Evolutionary conservation across 2,888 invertebrate genomes (phyloP).

Genomic region (Tenthredo livida): DNA sequence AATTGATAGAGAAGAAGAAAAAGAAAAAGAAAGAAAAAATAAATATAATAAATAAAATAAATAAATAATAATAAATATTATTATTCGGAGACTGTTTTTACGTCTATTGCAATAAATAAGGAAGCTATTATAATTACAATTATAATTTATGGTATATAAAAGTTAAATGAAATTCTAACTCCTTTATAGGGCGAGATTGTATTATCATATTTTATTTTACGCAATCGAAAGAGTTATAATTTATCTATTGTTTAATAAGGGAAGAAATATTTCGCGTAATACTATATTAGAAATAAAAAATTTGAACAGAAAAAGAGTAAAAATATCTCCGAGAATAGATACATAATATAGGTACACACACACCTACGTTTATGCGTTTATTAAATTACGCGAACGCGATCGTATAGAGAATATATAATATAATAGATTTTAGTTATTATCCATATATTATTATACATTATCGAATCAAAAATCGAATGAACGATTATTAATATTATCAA

Average conservation of each 20-base stretch:
- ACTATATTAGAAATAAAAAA: background rate
- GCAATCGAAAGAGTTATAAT: background rate
- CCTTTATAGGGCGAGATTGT: background rate
- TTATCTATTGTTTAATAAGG: background rate
- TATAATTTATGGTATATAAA: conserved; percentile 52
- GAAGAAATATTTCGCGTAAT: background rate
- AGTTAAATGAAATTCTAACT: conserved; percentile 24
- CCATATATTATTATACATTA: background rate
- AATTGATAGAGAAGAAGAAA: conserved; percentile 48
- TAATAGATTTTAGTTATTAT: background rate
- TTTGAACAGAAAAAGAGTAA: background rate
- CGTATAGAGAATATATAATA: background rate
- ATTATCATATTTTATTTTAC: conserved; percentile 1
- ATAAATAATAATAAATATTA: no score
- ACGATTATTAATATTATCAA: conserved; percentile 30
- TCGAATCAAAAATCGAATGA: conserved; percentile 33
- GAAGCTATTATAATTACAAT: conserved; percentile 52
- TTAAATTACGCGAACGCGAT: conserved; percentile 5
- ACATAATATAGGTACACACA: no score
- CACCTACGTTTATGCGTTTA: background rate
- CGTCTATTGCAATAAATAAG: conserved; percentile 56
- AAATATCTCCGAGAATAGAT: background rate
- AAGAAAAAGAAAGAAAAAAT: conserved; percentile 43
- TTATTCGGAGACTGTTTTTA: conserved; percentile 51
- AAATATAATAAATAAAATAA: conserved; percentile 22